These are phyloP conservation scores for Gymnocephalus cernua DNA, from an alignment of 2,113 vertebrate species.

Conservation along the genomic window DNA sequence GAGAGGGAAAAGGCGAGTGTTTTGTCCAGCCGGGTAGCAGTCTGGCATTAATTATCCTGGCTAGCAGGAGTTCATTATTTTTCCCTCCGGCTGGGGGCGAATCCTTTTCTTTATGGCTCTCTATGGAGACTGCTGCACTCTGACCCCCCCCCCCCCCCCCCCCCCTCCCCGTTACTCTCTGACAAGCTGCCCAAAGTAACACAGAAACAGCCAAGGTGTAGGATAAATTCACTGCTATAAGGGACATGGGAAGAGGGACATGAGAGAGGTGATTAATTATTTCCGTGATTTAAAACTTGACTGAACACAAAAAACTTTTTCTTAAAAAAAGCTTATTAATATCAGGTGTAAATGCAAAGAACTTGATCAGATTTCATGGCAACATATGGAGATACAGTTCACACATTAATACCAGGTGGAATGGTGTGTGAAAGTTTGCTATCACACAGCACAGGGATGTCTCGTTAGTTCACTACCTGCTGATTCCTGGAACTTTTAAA, in stretches of 20 bases:
- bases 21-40: constrained; percentile 61
- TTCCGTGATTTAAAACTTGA: background rate
- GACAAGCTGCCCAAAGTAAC: constrained; percentile 41
- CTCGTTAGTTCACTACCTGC: constrained; percentile 27
- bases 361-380: background rate
- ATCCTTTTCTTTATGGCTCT: constrained; percentile 78
- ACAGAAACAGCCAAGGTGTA: constrained; percentile 22
- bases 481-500: constrained; percentile 25
- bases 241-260: background rate
- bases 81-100: constrained; percentile 63
- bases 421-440: background rate
- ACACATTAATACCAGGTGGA: background rate
- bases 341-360: background rate
- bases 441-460: background rate
- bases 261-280: background rate
- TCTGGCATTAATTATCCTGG: constrained; percentile 78
- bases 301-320: background rate
- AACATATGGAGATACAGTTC: background rate
- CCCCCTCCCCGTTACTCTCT: constrained; percentile 45
- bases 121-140: constrained; percentile 38
- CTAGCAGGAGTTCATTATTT: constrained; percentile 81
- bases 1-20: constrained; percentile 32
- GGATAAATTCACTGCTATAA: background rate
- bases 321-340: background rate
- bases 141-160: constrained; percentile 52